Evolutionary conservation across 1,140 invertebrate species (phyloP).

Genomic region (Anthonomus grandis): DNA sequence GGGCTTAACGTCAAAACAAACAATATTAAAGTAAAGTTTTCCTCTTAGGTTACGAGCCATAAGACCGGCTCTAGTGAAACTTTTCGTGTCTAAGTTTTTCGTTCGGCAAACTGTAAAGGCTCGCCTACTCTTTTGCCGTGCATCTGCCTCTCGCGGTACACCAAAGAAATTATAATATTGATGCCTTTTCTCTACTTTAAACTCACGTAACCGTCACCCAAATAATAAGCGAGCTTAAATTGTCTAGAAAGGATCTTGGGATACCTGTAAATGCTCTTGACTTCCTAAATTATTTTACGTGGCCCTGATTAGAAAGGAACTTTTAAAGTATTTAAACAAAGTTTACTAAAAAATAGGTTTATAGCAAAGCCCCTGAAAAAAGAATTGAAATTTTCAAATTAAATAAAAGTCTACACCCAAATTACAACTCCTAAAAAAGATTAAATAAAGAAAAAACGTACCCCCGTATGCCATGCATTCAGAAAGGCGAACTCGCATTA

Average conservation of each 20-base stretch:
- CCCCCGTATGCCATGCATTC: too few relatives aligned
- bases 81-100: constrained; percentile 49
- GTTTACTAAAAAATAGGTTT: too few relatives aligned
- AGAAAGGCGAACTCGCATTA: too few relatives aligned
- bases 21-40: constrained; percentile 51
- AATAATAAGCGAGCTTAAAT: constrained; percentile 21
- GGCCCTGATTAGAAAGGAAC: too few relatives aligned
- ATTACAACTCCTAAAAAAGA: too few relatives aligned
- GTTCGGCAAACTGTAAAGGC: constrained; percentile 30
- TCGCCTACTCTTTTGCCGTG: constrained; percentile 37
- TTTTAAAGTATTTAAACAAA: too few relatives aligned
- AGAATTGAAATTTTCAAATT: too few relatives aligned
- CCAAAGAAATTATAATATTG: constrained; percentile 48
- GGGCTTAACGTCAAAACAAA: constrained; percentile 50
- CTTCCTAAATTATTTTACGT: constrained; percentile 12
- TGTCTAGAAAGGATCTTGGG: constrained; percentile 15
- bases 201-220: constrained; percentile 27
- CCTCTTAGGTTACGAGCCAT: constrained; percentile 46
- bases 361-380: too few relatives aligned
- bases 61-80: constrained; percentile 43
- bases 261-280: constrained; percentile 11
- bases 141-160: constrained; percentile 40
- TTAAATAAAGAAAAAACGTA: too few relatives aligned
- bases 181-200: constrained; percentile 39
- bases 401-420: too few relatives aligned